phyloP scores from a whole-genome alignment of 2,113 vertebrate species.

The Montifringilla adamsi region DNA sequence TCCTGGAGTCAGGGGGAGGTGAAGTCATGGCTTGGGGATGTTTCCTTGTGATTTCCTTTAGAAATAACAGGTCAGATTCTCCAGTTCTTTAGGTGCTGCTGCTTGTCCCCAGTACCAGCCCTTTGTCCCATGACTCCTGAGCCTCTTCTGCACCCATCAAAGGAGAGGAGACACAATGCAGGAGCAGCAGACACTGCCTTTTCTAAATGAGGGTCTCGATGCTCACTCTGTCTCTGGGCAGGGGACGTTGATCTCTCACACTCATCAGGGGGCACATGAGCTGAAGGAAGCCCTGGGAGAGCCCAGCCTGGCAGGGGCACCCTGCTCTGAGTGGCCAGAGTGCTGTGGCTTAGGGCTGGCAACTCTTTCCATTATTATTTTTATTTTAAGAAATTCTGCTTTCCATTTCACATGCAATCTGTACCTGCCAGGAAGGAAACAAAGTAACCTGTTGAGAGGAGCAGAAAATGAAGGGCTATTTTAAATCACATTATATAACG shows the following conservation, averaged over 20 bases:
- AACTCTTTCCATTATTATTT: neutral
- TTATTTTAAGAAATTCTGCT: neutral
- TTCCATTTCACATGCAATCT: neutral
- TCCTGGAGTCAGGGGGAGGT: neutral
- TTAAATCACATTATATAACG: neutral
- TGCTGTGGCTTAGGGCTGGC: neutral
- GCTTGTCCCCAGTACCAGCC: neutral
- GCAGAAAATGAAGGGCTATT: constrained; percentile 28
- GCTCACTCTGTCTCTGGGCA: neutral
- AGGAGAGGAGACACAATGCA: neutral
- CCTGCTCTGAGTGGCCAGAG: neutral
- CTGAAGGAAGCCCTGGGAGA: neutral
- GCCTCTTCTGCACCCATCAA: neutral
- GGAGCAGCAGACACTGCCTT: neutral
- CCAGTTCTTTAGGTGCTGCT: neutral
- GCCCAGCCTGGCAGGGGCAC: neutral
- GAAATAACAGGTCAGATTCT: neutral
- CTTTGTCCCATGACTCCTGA: rapidly evolving
- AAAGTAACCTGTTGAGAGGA: neutral
- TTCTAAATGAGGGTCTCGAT: neutral
- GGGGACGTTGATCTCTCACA: neutral
- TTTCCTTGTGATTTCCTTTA: neutral
- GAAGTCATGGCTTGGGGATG: neutral
- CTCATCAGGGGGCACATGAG: neutral
- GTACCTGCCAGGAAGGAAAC: neutral